Evolutionary conservation across 2,797 vertebrate genomes (phyloP), one percentile per base, ranked within the genome.

Genomic region (Pangasius krempfi): DNA sequence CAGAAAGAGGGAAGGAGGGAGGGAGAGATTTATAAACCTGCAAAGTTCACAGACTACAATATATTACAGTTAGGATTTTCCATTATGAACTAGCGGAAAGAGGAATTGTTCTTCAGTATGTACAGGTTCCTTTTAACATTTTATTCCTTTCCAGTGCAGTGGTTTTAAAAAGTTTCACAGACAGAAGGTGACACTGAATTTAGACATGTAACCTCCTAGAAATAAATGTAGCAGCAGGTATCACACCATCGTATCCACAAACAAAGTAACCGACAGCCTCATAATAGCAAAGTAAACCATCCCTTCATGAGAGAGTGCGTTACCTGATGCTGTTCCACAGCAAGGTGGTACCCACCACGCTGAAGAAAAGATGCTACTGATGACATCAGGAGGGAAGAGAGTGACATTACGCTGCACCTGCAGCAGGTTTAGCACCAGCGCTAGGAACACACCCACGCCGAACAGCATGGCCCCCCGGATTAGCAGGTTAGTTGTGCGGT

Each of bases 321-420:
- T 94, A 99, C 98, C 98, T 95, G 98, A 97, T 0, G 98, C 98
- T 0, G 97, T 97, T 75, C 98, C 98, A 93, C 98, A 99, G 95
- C 98, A 98, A 1, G 97, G 97, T 0, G 98, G 97, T 9, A 99
- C 97, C 98, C 98, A 99, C 98, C 98, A 99, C 25, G 98, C 97
- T 0, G 98, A 99, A 79, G 97, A 98, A 94, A 99, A 98, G 94
- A 99, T 97, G 93, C 98, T 98, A 91, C 97, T 97, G 91, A 99
- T 96, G 93, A 99, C 97, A 2, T 98, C 98, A 0, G 98, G 98
- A 84, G 98, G 98, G 88, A 99, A 99, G 44, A 99, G 97, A 0
- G 98, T 99, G 93, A 99, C 97, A 0, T 98, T 98, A 72, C 98
- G 97, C 95, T 99, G 98, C 90, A 99, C 97, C 95, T 99, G 98